Conservation (phyloP, 2,888 invertebrate genomes). For the Campopleginae sp. region DNA sequence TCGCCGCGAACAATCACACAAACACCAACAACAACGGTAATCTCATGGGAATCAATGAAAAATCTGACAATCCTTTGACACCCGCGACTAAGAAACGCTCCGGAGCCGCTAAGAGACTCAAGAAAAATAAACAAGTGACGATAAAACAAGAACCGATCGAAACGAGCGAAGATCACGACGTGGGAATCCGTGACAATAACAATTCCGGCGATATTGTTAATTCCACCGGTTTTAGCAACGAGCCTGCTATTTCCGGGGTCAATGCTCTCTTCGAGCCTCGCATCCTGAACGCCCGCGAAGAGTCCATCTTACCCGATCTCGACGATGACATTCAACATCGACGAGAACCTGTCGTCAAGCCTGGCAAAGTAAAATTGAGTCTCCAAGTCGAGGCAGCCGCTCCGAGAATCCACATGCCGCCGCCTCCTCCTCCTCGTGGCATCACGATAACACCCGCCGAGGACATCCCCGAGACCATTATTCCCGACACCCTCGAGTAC, state of each 20-base stretch:
- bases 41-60: slow-evolving; percentile 69
- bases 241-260: slow-evolving; percentile 1
- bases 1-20: slow-evolving; percentile 72
- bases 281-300: slow-evolving; percentile 65
- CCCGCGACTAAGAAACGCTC: slow-evolving; percentile 68
- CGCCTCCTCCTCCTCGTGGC: slow-evolving; percentile 7
- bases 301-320: slow-evolving; percentile 79
- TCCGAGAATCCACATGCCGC: slow-evolving; percentile 53
- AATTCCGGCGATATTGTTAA: slow-evolving; percentile 69
- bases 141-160: slow-evolving; percentile 78
- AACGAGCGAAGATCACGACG: slow-evolving; percentile 60
- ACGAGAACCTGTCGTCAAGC: slow-evolving; percentile 65
- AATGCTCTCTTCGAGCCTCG: slow-evolving; percentile 50
- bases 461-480: slow-evolving; percentile 85
- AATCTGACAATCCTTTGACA: slow-evolving; percentile 60
- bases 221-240: slow-evolving; percentile 46
- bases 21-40: slow-evolving; percentile 78
- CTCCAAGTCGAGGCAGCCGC: slow-evolving; percentile 80
- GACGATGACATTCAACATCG: slow-evolving; percentile 71
- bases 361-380: slow-evolving; percentile 77
- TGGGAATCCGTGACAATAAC: slow-evolving; percentile 69
- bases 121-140: slow-evolving; percentile 70
- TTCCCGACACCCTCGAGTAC: slow-evolving; percentile 86
- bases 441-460: slow-evolving; percentile 78
- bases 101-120: slow-evolving; percentile 66